Evolutionary conservation across 2,113 vertebrate species (phyloP).

Genomic region (Ascaphus truei): DNA sequence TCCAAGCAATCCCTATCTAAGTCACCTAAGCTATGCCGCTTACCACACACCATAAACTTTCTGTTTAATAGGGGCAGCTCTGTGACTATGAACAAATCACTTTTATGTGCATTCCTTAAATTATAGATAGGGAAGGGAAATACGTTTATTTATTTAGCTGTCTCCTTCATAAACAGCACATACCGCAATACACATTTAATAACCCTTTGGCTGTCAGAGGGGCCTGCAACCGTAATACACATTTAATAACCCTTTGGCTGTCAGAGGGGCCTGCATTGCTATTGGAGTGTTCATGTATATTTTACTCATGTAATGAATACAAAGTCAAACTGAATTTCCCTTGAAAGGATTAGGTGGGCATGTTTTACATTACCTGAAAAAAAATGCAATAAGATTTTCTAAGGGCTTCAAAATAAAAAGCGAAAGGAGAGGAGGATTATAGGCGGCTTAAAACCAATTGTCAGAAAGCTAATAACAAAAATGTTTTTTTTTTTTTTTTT

Average conservation of each 20-base stretch:
- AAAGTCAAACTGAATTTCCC: background rate
- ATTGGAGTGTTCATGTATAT: background rate
- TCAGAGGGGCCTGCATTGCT: conserved; percentile 5
- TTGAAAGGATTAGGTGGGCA: background rate
- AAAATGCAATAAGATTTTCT: background rate
- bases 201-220: background rate
- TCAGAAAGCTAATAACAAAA: background rate
- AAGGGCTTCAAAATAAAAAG: background rate
- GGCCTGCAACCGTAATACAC: too few relatives aligned
- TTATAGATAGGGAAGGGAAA: background rate
- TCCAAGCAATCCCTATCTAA: too few relatives aligned
- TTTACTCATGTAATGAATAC: background rate
- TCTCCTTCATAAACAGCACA: conserved; percentile 3
- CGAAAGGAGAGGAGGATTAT: background rate
- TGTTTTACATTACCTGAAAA: background rate
- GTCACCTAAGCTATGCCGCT: too few relatives aligned
- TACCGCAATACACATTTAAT: conserved; percentile 10
- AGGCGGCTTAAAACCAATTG: background rate
- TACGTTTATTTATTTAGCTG: conserved; percentile 1
- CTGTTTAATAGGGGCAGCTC: background rate
- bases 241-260: background rate
- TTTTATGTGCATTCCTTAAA: background rate
- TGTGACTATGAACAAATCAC: background rate
- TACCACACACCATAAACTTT: too few relatives aligned
- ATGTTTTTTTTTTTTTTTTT: too few relatives aligned